Conservation (phyloP, 2,113 vertebrate species). For the Macroglossus sobrinus region DNA sequence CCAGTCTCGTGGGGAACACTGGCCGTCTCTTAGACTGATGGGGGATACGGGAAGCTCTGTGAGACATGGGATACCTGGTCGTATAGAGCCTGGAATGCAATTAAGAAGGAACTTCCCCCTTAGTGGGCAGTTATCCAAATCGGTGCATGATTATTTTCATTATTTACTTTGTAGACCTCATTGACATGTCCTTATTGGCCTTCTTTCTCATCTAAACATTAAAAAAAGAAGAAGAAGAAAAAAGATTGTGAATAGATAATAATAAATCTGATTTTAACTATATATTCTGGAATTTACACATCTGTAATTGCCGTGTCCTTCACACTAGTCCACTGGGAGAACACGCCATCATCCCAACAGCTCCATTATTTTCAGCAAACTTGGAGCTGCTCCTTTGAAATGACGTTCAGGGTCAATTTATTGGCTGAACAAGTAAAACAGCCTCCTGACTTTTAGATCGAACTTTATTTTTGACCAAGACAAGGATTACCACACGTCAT, state of each 20-base stretch:
- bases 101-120: neutral
- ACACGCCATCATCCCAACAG: neutral
- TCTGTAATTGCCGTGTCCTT: neutral
- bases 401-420: neutral
- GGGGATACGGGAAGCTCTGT: rapidly evolving
- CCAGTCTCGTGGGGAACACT: rapidly evolving
- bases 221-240: neutral
- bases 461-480: neutral
- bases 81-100: neutral
- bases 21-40: neutral
- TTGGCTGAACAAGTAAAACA: neutral
- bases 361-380: neutral
- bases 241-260: neutral
- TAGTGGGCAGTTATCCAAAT: rapidly evolving
- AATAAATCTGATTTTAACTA: neutral
- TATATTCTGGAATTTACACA: neutral
- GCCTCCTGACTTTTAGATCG: neutral
- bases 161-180: neutral
- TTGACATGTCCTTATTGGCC: neutral
- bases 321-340: neutral
- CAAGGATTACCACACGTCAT: neutral
- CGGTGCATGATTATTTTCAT: no score
- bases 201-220: neutral
- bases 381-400: neutral
- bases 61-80: neutral